Percentiles rank a stretch among this genome's conserved stretches.
These are phyloP conservation scores for Boulengeromyrus knoepffleri DNA, from an alignment of 2,113 vertebrate species.

Conservation along the genomic window DNA sequence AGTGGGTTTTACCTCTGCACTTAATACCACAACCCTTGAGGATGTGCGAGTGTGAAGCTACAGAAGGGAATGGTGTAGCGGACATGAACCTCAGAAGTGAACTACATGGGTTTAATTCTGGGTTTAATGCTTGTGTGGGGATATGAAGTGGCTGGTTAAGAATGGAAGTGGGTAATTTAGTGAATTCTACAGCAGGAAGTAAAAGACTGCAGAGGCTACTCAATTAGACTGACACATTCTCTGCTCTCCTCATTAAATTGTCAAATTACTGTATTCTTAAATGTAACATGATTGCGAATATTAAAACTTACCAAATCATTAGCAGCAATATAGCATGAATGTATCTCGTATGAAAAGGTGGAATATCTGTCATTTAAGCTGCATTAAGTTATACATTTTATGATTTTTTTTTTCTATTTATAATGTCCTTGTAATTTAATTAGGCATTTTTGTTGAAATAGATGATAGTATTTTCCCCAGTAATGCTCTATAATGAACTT, in stretches of 20 bases:
- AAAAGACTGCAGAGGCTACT: background rate
- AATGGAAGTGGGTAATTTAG: background rate
- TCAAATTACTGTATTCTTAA: slow-evolving; percentile 10
- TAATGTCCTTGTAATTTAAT: background rate
- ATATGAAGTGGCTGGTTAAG: background rate
- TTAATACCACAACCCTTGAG: background rate
- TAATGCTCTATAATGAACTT: background rate
- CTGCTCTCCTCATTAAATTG: background rate
- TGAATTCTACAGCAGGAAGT: background rate
- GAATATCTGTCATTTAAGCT: background rate
- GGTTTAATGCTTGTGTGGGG: background rate
- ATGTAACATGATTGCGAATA: background rate
- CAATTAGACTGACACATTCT: background rate
- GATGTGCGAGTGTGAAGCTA: background rate
- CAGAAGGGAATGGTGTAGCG: background rate
- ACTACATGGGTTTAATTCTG: background rate
- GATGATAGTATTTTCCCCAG: background rate
- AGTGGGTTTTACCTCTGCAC: background rate
- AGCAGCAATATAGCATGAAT: background rate
- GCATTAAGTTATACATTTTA: background rate
- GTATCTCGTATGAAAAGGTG: background rate
- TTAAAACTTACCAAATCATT: slow-evolving; percentile 2
- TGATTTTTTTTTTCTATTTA: background rate
- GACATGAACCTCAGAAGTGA: background rate
- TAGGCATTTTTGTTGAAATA: background rate